These are phyloP conservation scores for Tenrec ecaudatus DNA, from an alignment of 2,113 vertebrate genomes.

Conservation along the genomic window DNA sequence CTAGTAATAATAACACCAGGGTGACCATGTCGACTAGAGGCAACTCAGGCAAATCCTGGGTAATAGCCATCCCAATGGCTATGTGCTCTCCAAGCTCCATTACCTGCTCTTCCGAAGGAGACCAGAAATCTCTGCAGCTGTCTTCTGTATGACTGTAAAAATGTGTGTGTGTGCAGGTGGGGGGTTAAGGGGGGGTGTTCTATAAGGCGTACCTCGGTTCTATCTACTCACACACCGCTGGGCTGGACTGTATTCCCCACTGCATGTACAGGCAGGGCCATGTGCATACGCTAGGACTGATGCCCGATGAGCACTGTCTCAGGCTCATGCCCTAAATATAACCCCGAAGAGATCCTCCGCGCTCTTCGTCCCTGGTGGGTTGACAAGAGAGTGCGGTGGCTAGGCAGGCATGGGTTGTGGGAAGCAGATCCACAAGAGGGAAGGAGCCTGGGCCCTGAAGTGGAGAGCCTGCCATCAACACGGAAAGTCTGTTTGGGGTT, in stretches of 20 bases:
- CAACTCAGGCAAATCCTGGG: too few relatives aligned
- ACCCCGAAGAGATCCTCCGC: background rate
- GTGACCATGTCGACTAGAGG: background rate
- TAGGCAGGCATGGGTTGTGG: background rate
- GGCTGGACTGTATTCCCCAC: background rate
- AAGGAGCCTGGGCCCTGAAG: background rate
- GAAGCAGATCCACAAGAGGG: background rate
- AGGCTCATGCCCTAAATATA: background rate
- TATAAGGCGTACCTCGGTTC: background rate
- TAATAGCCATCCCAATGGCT: background rate
- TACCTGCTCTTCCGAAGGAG: background rate
- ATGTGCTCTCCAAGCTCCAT: background rate
- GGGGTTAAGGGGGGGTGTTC: background rate
- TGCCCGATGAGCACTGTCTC: too few relatives aligned
- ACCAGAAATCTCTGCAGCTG: background rate
- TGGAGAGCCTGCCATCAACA: background rate
- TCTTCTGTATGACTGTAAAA: background rate
- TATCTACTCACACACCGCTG: background rate
- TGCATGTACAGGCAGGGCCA: background rate
- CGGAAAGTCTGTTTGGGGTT: background rate
- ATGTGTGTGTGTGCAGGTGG: too few relatives aligned
- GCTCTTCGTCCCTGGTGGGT: background rate
- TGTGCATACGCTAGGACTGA: background rate
- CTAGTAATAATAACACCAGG: conserved; percentile 18
- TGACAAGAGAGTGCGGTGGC: too few relatives aligned